Conservation (phyloP, 2,888 invertebrate genomes). For the Epicampocera succincta region DNA sequence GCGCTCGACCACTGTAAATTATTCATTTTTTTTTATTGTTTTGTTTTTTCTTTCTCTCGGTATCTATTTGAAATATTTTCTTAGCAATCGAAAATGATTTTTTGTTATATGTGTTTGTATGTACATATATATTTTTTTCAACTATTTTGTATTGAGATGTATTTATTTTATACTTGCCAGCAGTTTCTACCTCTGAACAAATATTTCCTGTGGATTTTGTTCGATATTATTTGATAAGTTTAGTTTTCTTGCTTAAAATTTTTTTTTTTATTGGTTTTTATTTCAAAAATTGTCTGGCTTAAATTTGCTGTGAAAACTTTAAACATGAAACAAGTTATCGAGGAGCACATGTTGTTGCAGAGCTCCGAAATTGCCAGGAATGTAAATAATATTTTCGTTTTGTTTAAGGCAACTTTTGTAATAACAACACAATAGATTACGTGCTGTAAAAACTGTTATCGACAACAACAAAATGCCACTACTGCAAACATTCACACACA, state of each 20-base stretch:
- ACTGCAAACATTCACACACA: neutral
- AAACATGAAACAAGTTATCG: slow-evolving; percentile 8
- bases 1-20: neutral
- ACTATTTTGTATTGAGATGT: slow-evolving; percentile 5
- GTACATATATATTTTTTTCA: too few species aligned
- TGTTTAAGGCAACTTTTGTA: slow-evolving; percentile 34
- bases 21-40: neutral
- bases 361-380: slow-evolving; percentile 5
- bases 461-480: slow-evolving; percentile 4
- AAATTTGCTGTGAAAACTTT: slow-evolving; percentile 20
- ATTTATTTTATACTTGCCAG: slow-evolving; percentile 8
- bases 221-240: slow-evolving; percentile 15
- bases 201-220: neutral
- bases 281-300: neutral
- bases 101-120: too few species aligned
- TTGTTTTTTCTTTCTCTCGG: too few species aligned
- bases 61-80: slow-evolving; percentile 1
- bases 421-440: slow-evolving; percentile 34
- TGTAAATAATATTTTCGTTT: slow-evolving; percentile 40
- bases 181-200: neutral
- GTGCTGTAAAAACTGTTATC: slow-evolving; percentile 26
- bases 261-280: neutral
- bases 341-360: neutral
- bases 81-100: slow-evolving; percentile 14
- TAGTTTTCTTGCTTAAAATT: neutral